A percentile compares a stretch with the other conserved stretches of the same genome.
These are phyloP conservation scores for Ischnura elegans DNA, from an alignment of 2,888 invertebrate genomes.

Conservation along the genomic window DNA sequence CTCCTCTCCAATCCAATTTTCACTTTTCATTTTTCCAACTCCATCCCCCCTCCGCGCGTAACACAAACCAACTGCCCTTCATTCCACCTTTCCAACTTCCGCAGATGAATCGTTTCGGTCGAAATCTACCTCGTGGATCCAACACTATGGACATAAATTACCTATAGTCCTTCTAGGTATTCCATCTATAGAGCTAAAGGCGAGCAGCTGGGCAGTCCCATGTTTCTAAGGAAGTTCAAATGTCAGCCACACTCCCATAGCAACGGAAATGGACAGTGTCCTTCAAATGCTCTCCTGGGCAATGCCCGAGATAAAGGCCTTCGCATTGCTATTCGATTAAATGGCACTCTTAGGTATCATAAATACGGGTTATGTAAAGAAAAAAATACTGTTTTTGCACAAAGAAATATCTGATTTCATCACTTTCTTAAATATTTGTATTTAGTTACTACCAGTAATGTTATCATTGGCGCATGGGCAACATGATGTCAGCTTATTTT, in stretches of 20 bases:
- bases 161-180: background rate
- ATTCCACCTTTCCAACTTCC: conserved; percentile 3
- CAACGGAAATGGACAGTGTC: background rate
- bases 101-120: conserved; percentile 24
- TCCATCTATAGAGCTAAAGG: conserved; percentile 12
- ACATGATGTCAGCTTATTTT: too few relatives aligned
- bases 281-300: background rate
- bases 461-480: too few relatives aligned
- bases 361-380: too few relatives aligned
- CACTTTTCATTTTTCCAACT: background rate
- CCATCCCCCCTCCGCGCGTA: background rate
- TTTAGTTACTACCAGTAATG: too few relatives aligned
- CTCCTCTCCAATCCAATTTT: background rate
- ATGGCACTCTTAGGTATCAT: too few relatives aligned
- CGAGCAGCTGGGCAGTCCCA: background rate
- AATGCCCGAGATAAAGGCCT: background rate
- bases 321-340: background rate
- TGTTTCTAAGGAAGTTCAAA: background rate
- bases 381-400: too few relatives aligned
- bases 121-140: conserved; percentile 21
- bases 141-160: conserved; percentile 31
- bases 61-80: background rate
- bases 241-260: background rate
- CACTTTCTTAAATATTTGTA: too few relatives aligned
- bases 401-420: too few relatives aligned